These are phyloP conservation scores for Agrochola lychnidis DNA, from an alignment of 2,888 invertebrate species.

Conservation along the genomic window DNA sequence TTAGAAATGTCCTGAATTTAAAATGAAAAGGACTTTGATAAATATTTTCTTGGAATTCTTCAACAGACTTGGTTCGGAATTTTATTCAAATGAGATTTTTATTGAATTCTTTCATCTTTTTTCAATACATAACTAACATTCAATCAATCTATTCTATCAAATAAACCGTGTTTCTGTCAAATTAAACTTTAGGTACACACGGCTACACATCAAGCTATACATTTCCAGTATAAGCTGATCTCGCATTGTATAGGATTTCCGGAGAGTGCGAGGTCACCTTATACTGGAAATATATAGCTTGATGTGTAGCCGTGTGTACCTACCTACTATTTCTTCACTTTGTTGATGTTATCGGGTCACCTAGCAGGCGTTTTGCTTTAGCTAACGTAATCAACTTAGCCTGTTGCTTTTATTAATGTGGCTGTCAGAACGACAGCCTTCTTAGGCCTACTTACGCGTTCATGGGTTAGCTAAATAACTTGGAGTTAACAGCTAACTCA, in stretches of 20 bases:
- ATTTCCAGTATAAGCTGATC: too few relatives aligned
- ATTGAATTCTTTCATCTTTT: slow-evolving; percentile 37
- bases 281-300: too few relatives aligned
- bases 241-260: too few relatives aligned
- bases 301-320: too few relatives aligned
- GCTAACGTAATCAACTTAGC: not conserved
- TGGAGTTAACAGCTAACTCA: too few relatives aligned
- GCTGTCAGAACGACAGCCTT: not conserved
- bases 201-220: too few relatives aligned
- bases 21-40: slow-evolving; percentile 27
- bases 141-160: slow-evolving; percentile 5
- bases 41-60: slow-evolving; percentile 24
- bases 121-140: not conserved
- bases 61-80: slow-evolving; percentile 5
- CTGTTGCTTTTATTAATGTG: not conserved
- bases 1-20: slow-evolving; percentile 29
- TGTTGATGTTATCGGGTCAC: too few relatives aligned
- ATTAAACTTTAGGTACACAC: not conserved
- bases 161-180: not conserved
- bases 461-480: too few relatives aligned
- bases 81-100: slow-evolving; percentile 45
- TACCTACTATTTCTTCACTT: not conserved
- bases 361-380: not conserved
- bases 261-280: too few relatives aligned
- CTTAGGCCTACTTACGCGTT: too few relatives aligned